These are phyloP conservation scores for Centruroides sculpturatus DNA, from an alignment of 1,140 invertebrate species.

Conservation along the genomic window DNA sequence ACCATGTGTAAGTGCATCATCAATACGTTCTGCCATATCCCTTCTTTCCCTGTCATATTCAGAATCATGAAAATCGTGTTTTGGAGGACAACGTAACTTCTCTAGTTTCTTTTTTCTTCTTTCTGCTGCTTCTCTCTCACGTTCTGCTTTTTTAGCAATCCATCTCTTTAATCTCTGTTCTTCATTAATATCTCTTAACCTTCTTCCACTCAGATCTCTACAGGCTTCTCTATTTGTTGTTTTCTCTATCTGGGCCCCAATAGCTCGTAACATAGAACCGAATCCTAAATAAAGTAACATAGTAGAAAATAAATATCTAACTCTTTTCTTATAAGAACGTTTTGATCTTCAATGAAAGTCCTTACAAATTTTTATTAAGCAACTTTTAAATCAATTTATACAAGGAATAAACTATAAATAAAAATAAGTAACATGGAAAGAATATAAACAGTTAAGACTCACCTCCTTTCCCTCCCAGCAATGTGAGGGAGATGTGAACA, in stretches of 20 bases:
- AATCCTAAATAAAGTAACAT: conserved; percentile 36
- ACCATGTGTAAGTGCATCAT: conserved; percentile 68
- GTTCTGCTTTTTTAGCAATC: conserved; percentile 65
- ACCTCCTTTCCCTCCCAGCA: too few species aligned
- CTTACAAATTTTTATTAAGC: too few species aligned
- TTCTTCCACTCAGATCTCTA: conserved; percentile 79
- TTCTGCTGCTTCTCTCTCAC: conserved; percentile 47
- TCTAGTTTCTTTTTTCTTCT: conserved; percentile 63
- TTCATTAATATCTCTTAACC: conserved; percentile 90
- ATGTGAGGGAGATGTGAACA: too few species aligned
- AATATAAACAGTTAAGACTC: too few species aligned
- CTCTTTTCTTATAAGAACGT: too few species aligned
- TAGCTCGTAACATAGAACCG: conserved; percentile 89
- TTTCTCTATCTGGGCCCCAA: conserved; percentile 96
- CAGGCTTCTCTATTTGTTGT: conserved; percentile 96
- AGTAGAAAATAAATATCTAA: too few species aligned
- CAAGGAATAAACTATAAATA: too few species aligned
- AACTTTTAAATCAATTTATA: too few species aligned
- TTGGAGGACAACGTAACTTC: conserved; percentile 34
- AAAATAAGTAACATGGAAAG: too few species aligned
- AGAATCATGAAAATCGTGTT: conserved; percentile 44
- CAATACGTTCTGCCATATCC: conserved; percentile 57
- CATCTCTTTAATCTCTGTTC: conserved; percentile 81
- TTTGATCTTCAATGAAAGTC: too few species aligned
- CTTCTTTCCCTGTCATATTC: conserved; percentile 60